phyloP scores from a whole-genome alignment of 2,888 invertebrate species.

The Lottia scabra region DNA sequence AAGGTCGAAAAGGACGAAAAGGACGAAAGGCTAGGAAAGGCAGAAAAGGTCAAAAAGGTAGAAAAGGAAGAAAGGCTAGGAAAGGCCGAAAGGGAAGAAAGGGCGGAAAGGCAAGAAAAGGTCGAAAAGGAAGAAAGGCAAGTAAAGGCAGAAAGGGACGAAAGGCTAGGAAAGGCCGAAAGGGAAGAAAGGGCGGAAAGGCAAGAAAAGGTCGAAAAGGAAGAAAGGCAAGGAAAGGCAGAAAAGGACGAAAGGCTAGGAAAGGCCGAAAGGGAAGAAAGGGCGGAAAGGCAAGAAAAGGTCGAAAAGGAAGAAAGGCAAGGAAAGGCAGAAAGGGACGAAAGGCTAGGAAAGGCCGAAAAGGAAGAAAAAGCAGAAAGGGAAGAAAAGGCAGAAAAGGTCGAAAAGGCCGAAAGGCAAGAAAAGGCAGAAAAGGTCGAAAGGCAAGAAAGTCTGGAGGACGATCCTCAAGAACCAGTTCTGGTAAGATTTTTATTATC shows the following conservation, averaged over 20 bases:
- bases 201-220: not conserved
- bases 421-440: not conserved
- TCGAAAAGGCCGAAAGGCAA: not conserved
- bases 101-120: not conserved
- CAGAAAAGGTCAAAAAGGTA: not conserved
- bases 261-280: not conserved
- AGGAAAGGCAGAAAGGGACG: not conserved
- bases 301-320: not conserved
- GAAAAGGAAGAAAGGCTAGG: not conserved
- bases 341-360: too few species aligned
- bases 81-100: not conserved
- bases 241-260: not conserved
- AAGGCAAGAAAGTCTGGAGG: not conserved
- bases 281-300: not conserved
- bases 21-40: too few species aligned
- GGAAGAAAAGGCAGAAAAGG: not conserved
- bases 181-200: not conserved
- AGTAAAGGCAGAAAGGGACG: not conserved
- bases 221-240: not conserved
- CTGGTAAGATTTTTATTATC: too few species aligned
- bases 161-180: not conserved
- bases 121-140: not conserved
- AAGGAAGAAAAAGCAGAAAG: not conserved
- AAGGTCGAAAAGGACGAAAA: not conserved
- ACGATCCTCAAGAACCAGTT: too few species aligned